Evolutionary conservation across 2,888 invertebrate species (phyloP), one percentile per base, ranked within the genome.

Genomic region (Trypoxylon attenuatum): DNA sequence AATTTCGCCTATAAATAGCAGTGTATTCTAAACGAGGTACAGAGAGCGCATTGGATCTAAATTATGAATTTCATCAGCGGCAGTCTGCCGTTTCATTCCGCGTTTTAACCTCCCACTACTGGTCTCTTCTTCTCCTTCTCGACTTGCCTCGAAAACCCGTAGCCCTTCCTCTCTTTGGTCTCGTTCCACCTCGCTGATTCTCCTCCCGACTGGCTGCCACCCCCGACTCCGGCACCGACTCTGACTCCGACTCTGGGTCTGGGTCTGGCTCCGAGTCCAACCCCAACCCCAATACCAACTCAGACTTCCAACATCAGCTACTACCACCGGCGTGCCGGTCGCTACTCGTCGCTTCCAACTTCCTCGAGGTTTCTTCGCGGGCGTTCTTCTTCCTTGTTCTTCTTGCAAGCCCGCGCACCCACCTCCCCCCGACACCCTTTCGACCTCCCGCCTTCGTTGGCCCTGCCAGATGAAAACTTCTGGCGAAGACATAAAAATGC

Each of bases 31-130:
- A 87, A 87, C 87, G 86, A 87, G 87, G 82, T 85, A 86, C 84
- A 78, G 82, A 79, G 82, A 82, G 82, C 84, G 85, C 87, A 87
- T 86, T 87, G 86, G 86, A 86, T 86, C 87, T 87, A 87, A 87
- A 87, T 87, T 87, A 87, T 87, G 87, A 87, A 87, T 87, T 87
- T 87, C 87, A 87, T 87, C 87, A 87, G 85, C 85, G 81, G 83
- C 84, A 85, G 84, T 84, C 84, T 84, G 84, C 85, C 85, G 85
- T 85, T 85, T 85, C 85, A 85, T 85, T 85, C 82, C 83, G 79
- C 84, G 80, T 82, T 82, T 84, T 81, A 82, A 78, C 65, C 71
- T 68, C 57, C 63, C 71, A 50, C 60, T 1, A 68, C 61, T 46
- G 6, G 29, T 52, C 60, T 54, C 23, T 55, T 54, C 62, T 41